phyloP scores from a whole-genome alignment of 2,797 vertebrate genomes.

The Channa striata region DNA sequence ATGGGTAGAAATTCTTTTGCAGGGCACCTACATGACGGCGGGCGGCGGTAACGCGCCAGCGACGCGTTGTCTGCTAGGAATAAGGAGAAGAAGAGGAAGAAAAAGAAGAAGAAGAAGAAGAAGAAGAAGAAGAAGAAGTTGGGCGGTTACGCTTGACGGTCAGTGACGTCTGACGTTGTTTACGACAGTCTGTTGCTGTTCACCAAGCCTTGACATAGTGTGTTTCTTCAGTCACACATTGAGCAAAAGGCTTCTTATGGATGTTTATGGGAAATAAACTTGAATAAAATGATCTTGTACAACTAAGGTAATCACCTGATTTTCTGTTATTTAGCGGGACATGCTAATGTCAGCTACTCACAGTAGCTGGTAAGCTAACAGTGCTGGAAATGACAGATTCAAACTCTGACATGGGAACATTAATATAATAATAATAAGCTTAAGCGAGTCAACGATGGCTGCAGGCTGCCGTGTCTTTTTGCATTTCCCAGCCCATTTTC shows the following conservation, averaged over 20 bases:
- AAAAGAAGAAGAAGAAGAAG: no score
- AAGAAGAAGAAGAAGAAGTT: conserved; percentile 14
- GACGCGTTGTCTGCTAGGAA: not conserved
- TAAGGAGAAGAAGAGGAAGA: no score
- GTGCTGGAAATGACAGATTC: not conserved
- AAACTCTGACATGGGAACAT: not conserved
- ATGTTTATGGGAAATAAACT: not conserved
- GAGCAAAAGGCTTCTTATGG: fast-evolving
- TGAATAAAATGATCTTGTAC: not conserved
- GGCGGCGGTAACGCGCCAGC: conserved; percentile 11
- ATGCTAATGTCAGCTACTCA: conserved; percentile 2
- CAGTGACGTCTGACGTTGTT: conserved; percentile 37
- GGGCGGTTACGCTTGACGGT: not conserved
- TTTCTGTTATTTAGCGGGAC: not conserved
- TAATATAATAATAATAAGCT: no score
- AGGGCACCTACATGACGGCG: no score
- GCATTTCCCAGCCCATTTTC: not conserved
- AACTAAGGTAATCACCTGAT: conserved; percentile 38
- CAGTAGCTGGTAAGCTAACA: conserved; percentile 44
- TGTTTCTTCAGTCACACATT: not conserved
- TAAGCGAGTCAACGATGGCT: no score
- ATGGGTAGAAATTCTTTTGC: no score
- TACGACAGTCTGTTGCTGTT: conserved; percentile 28
- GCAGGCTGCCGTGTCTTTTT: not conserved
- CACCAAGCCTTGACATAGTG: not conserved